These are phyloP conservation scores for Pipistrellus pipistrellus DNA, from an alignment of 2,797 vertebrate genomes.

Conservation along the genomic window DNA sequence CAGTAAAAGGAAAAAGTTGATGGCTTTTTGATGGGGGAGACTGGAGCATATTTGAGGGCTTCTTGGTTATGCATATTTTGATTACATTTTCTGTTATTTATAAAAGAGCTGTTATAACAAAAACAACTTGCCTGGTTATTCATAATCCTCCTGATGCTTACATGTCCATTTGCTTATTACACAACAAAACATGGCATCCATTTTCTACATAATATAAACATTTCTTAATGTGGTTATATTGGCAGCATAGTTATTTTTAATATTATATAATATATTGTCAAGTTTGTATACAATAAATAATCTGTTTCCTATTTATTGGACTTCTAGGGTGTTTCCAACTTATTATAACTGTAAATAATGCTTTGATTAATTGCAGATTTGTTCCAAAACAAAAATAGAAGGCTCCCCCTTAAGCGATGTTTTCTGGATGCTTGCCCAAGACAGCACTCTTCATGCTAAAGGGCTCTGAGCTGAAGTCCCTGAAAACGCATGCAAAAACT, in stretches of 20 bases:
- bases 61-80: constrained; percentile 4
- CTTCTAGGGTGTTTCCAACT: constrained; percentile 72
- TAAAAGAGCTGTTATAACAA: constrained; percentile 16
- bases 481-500: constrained; percentile 48
- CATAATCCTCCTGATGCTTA: neutral
- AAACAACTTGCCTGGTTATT: neutral
- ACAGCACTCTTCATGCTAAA: neutral
- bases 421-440: constrained; percentile 46
- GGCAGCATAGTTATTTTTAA: constrained; percentile 19
- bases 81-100: constrained; percentile 50
- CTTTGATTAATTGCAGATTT: constrained; percentile 45
- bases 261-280: constrained; percentile 40
- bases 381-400: constrained; percentile 63
- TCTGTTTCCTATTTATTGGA: constrained; percentile 54
- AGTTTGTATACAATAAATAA: constrained; percentile 23
- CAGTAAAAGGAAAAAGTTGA: neutral
- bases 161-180: constrained; percentile 27
- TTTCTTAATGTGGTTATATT: neutral
- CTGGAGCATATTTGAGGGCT: neutral
- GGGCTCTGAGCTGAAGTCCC: constrained; percentile 12
- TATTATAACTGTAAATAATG: constrained; percentile 70
- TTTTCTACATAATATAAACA: constrained; percentile 20
- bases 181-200: constrained; percentile 13
- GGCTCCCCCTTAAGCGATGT: neutral
- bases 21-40: neutral